Conservation (phyloP, 1,140 invertebrate genomes). For the Hypsibius dujardini region DNA sequence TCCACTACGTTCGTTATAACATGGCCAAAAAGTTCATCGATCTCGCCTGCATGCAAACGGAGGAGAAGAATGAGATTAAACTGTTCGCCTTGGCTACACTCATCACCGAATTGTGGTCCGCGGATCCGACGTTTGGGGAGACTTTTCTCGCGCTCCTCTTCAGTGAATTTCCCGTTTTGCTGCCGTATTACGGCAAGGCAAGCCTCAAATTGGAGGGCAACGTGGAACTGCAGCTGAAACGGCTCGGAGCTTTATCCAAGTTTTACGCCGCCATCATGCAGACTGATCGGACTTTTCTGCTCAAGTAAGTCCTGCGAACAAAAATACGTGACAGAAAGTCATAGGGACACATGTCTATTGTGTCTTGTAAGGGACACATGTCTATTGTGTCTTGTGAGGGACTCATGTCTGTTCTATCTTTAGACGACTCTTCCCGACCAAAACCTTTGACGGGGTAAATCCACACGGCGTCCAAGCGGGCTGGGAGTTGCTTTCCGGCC, state of each 20-base stretch:
- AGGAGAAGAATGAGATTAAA: constrained; percentile 12
- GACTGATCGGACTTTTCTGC: constrained; percentile 1
- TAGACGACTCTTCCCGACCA: constrained; percentile 1
- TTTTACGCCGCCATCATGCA: constrained; percentile 16
- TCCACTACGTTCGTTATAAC: constrained; percentile 8
- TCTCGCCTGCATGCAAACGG: neutral
- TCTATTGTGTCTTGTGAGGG: no score
- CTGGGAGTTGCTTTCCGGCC: neutral
- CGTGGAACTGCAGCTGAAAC: neutral
- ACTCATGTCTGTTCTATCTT: neutral
- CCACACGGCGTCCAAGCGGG: neutral
- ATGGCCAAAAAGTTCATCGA: constrained; percentile 17
- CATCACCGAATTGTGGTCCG: neutral
- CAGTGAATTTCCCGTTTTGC: neutral
- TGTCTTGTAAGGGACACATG: no score
- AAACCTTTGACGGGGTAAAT: neutral
- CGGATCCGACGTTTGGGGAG: constrained; percentile 6
- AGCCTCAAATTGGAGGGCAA: neutral
- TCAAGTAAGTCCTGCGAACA: neutral
- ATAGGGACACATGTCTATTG: no score
- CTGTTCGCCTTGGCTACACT: constrained; percentile 5
- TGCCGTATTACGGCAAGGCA: neutral
- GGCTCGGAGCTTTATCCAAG: neutral
- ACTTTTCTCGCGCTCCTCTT: neutral
- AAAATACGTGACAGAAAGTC: no score